Base-by-base conservation (phyloP, 2,888 invertebrate species). In the Cheiracanthium punctorium region DNA sequence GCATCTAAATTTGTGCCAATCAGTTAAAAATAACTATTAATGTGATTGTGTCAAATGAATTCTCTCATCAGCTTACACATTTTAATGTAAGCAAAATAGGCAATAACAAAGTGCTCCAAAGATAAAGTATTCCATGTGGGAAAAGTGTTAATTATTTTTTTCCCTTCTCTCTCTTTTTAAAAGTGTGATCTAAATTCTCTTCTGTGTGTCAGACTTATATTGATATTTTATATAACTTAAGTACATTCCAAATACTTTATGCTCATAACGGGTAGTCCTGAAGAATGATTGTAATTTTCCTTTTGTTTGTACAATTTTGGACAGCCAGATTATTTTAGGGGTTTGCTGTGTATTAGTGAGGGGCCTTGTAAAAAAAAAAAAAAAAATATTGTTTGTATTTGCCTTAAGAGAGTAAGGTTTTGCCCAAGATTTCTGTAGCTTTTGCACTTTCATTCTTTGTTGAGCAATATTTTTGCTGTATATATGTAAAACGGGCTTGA, bases 351-450 rank as follows among this genome's bases (percentile, higher is more conserved):
- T 58, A 64, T 72, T 72, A 71, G 43, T 72, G 64, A 64, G 84
- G 77, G 84, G 84, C 84, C 84, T 85, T 85, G 77, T 32, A 70
- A 79, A 79, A 74, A 81, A 65, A 58, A 70, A 79, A 79, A 74
- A 81, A 65, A 58, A 69, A n/a, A 48, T 37, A 37, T 85, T 69
- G 69, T 85, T 85, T 79, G 72, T 69, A 71, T 73, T 73, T 85
- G 84, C 84, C 84, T 85, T 85, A 84, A 76, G 58, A 58, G 29
- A 58, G 48, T 32, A 41, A 82, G 80, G 73, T 84, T 65, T 85
- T 79, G 79, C 70, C 84, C 79, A 79, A 29, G 29, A n/a, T 76
- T 58, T 52, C 70, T 20, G 41, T 77, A 72, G 65, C 73, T 79
- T 84, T 75, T 85, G 84, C 84, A 82, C 82, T 48, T 75, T 52